Conservation (phyloP, 1,140 invertebrate species). For the Amphibalanus amphitrite region DNA sequence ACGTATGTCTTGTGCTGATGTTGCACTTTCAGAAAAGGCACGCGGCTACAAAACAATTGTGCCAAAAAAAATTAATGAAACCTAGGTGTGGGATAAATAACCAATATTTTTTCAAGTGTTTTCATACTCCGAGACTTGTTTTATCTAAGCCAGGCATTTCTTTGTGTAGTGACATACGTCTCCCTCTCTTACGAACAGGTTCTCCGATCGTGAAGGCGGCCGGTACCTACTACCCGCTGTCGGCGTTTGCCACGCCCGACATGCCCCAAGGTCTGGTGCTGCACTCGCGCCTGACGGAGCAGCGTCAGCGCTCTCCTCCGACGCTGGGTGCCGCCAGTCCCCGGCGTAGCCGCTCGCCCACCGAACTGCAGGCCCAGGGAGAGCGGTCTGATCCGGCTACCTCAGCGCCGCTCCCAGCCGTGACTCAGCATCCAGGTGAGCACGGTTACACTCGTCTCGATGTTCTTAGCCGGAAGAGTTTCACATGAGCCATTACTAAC, state of each 20-base stretch:
- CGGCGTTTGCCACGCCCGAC: constrained; percentile 36
- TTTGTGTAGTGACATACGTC: too few relatives aligned
- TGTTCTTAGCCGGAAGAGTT: too few relatives aligned
- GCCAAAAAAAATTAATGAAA: too few relatives aligned
- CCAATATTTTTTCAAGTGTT: too few relatives aligned
- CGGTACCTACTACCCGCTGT: constrained; percentile 81
- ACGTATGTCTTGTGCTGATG: too few relatives aligned
- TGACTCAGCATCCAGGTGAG: background rate
- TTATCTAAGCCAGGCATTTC: too few relatives aligned
- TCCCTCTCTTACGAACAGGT: background rate
- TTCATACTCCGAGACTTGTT: too few relatives aligned
- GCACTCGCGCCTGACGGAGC: constrained; percentile 3
- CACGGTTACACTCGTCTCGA: too few relatives aligned
- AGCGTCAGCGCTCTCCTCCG: constrained; percentile 5
- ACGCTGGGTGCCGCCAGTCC: background rate
- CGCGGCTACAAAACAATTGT: too few relatives aligned
- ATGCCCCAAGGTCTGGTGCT: constrained; percentile 14
- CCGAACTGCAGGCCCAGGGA: background rate
- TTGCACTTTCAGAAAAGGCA: too few relatives aligned
- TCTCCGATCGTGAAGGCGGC: constrained; percentile 66
- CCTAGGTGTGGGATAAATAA: too few relatives aligned
- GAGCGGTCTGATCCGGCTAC: background rate
- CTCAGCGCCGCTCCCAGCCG: background rate
- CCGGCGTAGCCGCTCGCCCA: constrained; percentile 7
- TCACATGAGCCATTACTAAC: too few relatives aligned